A percentile compares a stretch with the other conserved stretches of the same genome.
These are phyloP conservation scores for Cepaea hortensis DNA, from an alignment of 2,888 invertebrate species.

Conservation along the genomic window DNA sequence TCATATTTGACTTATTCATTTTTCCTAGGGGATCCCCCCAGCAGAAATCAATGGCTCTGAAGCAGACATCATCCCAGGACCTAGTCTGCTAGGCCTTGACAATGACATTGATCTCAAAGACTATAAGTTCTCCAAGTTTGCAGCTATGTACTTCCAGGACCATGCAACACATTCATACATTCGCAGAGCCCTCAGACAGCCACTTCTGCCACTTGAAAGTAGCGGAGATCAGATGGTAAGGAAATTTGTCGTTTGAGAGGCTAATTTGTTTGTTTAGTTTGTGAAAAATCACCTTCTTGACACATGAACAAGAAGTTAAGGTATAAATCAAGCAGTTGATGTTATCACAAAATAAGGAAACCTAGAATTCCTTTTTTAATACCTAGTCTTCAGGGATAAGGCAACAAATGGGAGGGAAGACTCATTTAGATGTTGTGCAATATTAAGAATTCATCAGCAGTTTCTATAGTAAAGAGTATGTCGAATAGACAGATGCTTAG, in stretches of 20 bases:
- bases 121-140: conserved; percentile 98
- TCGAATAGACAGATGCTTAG: too few species aligned
- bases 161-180: conserved; percentile 96
- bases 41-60: neutral
- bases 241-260: conserved; percentile 28
- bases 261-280: too few species aligned
- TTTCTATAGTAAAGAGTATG: too few species aligned
- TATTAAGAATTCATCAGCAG: too few species aligned
- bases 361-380: too few species aligned
- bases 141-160: conserved; percentile 96
- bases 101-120: conserved; percentile 91
- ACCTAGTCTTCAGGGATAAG: too few species aligned
- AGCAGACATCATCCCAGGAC: neutral
- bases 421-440: too few species aligned
- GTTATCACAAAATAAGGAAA: too few species aligned
- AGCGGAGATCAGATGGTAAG: conserved; percentile 93
- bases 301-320: too few species aligned
- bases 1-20: neutral
- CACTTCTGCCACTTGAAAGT: conserved; percentile 92
- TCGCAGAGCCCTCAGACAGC: conserved; percentile 93
- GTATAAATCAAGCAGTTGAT: too few species aligned
- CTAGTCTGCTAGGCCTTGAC: conserved; percentile 44
- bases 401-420: too few species aligned
- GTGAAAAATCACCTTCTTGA: too few species aligned
- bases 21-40: neutral